These are phyloP conservation scores for Montifringilla adamsi DNA, from an alignment of 2,113 vertebrate species.

Conservation along the genomic window DNA sequence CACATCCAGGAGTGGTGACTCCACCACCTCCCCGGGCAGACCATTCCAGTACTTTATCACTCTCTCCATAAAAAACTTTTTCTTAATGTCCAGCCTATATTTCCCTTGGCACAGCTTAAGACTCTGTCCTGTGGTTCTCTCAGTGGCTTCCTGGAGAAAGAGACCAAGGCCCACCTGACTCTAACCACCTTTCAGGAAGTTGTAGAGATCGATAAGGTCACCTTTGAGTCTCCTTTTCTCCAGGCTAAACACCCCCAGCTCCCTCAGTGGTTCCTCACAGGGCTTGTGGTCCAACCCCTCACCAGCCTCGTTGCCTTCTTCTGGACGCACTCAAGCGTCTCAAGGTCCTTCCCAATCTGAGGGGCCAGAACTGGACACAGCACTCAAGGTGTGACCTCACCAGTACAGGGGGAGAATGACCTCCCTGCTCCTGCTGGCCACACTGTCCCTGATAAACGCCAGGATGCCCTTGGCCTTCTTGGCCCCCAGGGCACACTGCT, in stretches of 20 bases:
- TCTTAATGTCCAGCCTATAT: background rate
- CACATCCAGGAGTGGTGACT: background rate
- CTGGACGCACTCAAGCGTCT: rapidly evolving
- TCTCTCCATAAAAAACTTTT: background rate
- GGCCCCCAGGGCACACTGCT: background rate
- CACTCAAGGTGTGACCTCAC: background rate
- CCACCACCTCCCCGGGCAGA: background rate
- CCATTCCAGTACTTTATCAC: background rate
- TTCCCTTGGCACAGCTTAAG: background rate
- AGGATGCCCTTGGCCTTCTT: background rate
- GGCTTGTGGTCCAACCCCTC: background rate
- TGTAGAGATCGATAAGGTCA: background rate
- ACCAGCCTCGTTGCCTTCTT: background rate
- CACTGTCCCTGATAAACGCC: background rate
- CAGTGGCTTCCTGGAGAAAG: background rate
- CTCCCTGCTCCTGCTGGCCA: background rate
- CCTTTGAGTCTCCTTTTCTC: background rate
- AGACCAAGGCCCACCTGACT: background rate
- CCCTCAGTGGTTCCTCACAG: background rate
- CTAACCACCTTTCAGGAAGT: background rate
- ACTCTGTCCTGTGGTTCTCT: background rate
- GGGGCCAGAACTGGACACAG: background rate
- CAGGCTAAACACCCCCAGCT: background rate
- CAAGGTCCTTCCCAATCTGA: background rate
- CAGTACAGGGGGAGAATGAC: background rate